Base-by-base conservation (phyloP, 2,797 vertebrate species). In the Sciurus vulgaris region DNA sequence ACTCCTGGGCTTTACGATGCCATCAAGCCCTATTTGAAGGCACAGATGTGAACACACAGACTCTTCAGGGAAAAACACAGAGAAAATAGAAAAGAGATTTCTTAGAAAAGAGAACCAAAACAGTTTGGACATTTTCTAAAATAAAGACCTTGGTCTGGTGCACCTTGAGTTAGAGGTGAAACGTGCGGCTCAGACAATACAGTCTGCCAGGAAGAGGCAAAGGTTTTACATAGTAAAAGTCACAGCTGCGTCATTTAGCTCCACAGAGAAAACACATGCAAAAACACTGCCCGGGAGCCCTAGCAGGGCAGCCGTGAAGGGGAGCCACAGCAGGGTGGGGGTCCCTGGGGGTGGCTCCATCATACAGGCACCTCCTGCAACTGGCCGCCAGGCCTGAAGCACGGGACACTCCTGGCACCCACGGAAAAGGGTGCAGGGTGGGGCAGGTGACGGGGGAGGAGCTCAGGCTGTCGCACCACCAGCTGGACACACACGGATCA, bases 171-270 rank as follows among this genome's bases (percentile, higher is more conserved):
- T 83, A 90, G 70, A 91, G 47, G 89, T 26, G 20, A 87, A 87
- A 41, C 89, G 18, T 73, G 96, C 96, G 97, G 93, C 74, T 97
- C 96, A 87, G 89, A 91, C 76, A 92, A 94, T 91, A 59, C 70
- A 93, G 35, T 89, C 77, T 73, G 11, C 74, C 92, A 74, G n/a
- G 74, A 87, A 90, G 33, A 94, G 13, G 83, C 90, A 56, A 63
- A 74, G 81, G 72, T 97, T 96, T 96, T 96, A 89, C 91, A 96
- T 96, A 96, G 95, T 95, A 94, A 96, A 95, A 97, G 61, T 76
- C 86, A 92, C 95, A 95, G 92, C 90, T 97, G 88, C 41, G 41
- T 77, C 72, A 74, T 93, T 97, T 93, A 94, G 88, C 65, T 77
- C 88, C 83, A 81, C 65, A 87, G 91, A 92, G 73, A 96, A 97